Evolutionary conservation across 1,140 invertebrate species (phyloP).

Genomic region (Cylas formicarius): DNA sequence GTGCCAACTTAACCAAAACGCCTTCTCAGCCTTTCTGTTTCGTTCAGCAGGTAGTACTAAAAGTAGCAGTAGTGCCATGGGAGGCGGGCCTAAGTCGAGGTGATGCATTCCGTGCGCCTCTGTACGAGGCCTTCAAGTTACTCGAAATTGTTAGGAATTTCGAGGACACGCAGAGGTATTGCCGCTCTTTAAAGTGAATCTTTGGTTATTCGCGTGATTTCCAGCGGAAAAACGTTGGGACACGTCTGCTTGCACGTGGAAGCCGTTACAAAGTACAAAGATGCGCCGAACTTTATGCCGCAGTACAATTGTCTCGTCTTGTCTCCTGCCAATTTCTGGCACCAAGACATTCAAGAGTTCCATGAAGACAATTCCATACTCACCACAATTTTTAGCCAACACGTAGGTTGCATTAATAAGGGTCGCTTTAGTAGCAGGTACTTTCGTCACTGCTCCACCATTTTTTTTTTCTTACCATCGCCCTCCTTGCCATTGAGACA

Average conservation of each 20-base stretch:
- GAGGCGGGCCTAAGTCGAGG: conserved; percentile 66
- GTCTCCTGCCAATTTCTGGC: conserved; percentile 91
- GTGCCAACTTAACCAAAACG: conserved; percentile 44
- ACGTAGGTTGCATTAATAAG: conserved; percentile 49
- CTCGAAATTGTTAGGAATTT: conserved; percentile 80
- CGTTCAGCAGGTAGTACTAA: conserved; percentile 73
- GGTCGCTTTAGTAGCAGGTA: too few species aligned
- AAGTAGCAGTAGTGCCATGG: conserved; percentile 76
- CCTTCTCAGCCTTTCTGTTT: conserved; percentile 63
- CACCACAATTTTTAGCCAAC: conserved; percentile 72
- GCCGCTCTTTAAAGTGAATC: background rate
- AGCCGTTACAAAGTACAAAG: conserved; percentile 56
- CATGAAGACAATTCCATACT: conserved; percentile 70
- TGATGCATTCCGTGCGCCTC: conserved; percentile 82
- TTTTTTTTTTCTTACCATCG: too few species aligned
- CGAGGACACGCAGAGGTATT: conserved; percentile 67
- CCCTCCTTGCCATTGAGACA: too few species aligned
- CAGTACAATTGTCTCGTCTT: conserved; percentile 88
- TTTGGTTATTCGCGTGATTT: conserved; percentile 18
- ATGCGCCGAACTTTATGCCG: conserved; percentile 59
- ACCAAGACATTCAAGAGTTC: conserved; percentile 70
- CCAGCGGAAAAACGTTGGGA: conserved; percentile 51
- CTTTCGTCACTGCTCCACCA: too few species aligned
- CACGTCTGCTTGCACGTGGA: conserved; percentile 86
- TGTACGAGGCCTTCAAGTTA: conserved; percentile 80